Conservation (phyloP, 2,797 vertebrate species). For the Orestias chungarensis region DNA sequence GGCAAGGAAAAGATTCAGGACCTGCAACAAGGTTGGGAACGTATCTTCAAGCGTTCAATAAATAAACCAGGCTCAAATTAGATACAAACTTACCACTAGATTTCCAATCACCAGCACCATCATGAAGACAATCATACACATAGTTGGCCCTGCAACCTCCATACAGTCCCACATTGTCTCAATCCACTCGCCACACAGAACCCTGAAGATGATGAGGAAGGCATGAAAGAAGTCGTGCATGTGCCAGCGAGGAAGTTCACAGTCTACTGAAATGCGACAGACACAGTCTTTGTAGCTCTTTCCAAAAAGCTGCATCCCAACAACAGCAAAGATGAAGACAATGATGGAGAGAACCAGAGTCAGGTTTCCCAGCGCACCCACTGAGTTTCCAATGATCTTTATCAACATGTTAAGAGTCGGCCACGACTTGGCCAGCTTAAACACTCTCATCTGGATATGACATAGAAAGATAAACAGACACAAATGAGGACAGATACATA, state of each 20-base stretch:
- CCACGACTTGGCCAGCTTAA: conserved; percentile 97
- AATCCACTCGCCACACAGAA: conserved; percentile 96
- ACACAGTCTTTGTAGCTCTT: conserved; percentile 92
- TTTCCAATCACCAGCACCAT: conserved; percentile 97
- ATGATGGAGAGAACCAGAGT: conserved; percentile 94
- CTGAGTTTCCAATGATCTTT: conserved; percentile 95
- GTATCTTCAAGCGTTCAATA: conserved; percentile 76
- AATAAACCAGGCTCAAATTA: not conserved
- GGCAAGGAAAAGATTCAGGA: conserved; percentile 94
- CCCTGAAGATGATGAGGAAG: conserved; percentile 95
- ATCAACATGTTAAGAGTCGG: conserved; percentile 96
- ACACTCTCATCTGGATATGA: conserved; percentile 87
- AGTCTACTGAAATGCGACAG: conserved; percentile 87
- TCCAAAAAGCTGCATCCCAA: conserved; percentile 97
- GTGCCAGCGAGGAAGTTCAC: conserved; percentile 93
- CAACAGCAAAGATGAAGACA: conserved; percentile 95
- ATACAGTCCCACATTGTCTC: conserved; percentile 99
- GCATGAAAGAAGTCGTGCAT: conserved; percentile 97
- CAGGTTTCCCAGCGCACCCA: conserved; percentile 93
- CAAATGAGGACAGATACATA: not conserved
- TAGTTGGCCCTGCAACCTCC: conserved; percentile 86
- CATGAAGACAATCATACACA: conserved; percentile 94
- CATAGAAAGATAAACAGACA: not conserved
- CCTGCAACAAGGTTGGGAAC: conserved; percentile 78
- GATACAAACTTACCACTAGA: conserved; percentile 87